Percentiles rank a stretch among this genome's conserved stretches.
Evolutionary conservation across 2,888 invertebrate genomes (phyloP).

Genomic region (Physocephala rufipes): DNA sequence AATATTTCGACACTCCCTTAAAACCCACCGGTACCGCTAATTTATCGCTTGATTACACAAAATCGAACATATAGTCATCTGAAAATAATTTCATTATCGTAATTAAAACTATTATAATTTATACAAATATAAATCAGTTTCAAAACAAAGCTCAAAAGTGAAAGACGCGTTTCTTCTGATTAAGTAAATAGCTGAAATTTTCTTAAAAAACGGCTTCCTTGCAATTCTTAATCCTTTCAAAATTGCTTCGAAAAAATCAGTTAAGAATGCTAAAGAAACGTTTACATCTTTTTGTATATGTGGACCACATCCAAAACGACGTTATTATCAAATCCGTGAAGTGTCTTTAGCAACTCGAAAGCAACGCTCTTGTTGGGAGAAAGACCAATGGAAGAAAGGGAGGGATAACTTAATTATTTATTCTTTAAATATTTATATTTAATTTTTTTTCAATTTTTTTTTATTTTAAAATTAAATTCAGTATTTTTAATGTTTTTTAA

Average conservation of each 20-base stretch:
- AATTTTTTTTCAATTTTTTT: no score
- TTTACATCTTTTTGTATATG: constrained; percentile 61
- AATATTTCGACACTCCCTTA: not conserved
- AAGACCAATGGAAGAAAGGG: no score
- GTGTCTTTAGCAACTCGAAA: constrained; percentile 41
- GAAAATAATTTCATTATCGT: not conserved
- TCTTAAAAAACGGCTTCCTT: not conserved
- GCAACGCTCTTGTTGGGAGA: constrained; percentile 13
- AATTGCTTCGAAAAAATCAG: constrained; percentile 62
- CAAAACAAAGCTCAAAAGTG: not conserved
- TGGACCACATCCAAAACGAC: constrained; percentile 58
- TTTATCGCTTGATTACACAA: constrained; percentile 54
- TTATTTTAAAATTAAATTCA: constrained; percentile 1
- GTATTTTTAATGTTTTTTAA: not conserved
- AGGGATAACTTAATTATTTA: no score
- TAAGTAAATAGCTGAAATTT: not conserved
- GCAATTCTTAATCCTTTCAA: constrained; percentile 50
- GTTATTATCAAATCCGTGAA: constrained; percentile 59
- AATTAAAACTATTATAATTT: not conserved
- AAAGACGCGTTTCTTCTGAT: constrained; percentile 8
- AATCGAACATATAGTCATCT: not conserved
- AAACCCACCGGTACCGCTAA: constrained; percentile 40
- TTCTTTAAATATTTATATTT: no score
- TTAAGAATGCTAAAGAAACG: constrained; percentile 52
- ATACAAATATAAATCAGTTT: not conserved